phyloP scores from a whole-genome alignment of 64 coral and sea anemone species.

The Pachyseris speciosa region DNA sequence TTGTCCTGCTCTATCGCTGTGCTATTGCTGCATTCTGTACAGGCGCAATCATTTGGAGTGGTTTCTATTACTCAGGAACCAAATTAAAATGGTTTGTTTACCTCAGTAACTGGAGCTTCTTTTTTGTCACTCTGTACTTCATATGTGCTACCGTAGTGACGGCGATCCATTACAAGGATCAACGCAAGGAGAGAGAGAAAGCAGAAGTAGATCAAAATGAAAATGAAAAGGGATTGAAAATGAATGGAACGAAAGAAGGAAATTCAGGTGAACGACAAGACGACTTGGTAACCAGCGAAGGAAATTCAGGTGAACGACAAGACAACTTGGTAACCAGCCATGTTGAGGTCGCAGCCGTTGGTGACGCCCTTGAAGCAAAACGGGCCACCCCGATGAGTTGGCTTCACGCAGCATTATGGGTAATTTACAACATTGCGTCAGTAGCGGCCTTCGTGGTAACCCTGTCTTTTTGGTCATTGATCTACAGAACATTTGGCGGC shows the following conservation, averaged over 20 bases:
- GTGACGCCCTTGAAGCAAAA: not conserved
- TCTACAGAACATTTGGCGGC: not conserved
- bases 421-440: constrained; percentile 38
- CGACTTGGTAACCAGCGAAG: not conserved
- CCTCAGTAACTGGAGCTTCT: constrained; percentile 54
- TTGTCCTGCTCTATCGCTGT: constrained; percentile 30
- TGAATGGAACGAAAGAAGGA: not conserved
- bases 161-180: constrained; percentile 15
- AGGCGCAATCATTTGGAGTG: constrained; percentile 51
- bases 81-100: constrained; percentile 62
- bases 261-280: not conserved
- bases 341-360: not conserved
- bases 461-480: not conserved
- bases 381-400: not conserved
- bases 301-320: not conserved
- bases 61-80: not conserved
- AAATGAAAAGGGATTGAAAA: not conserved
- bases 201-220: not conserved
- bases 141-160: constrained; percentile 24
- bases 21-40: constrained; percentile 49
- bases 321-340: not conserved
- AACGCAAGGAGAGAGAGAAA: not conserved
- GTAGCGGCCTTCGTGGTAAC: constrained; percentile 31
- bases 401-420: constrained; percentile 45
- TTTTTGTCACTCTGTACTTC: constrained; percentile 30